Base-by-base conservation (phyloP, 2,797 vertebrate species). In the Adrianichthys oophorus region DNA sequence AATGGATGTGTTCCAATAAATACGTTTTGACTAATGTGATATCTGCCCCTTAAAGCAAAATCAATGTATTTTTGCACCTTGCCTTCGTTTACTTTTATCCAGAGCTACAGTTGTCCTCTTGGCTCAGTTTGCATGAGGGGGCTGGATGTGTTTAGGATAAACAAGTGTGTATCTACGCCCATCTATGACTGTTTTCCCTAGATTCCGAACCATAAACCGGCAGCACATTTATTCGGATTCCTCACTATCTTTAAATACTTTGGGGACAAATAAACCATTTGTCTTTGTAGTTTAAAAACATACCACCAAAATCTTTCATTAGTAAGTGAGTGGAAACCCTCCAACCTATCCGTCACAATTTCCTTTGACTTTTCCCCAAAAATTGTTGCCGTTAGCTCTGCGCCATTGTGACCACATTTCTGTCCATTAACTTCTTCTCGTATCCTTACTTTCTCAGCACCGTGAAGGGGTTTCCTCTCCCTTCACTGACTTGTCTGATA, bases 401-500 rank as follows among this genome's bases (percentile, higher is more conserved):
- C 51, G 18, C 77, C 59, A 59, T 58, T 78, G 83, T 83, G 84
- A 80, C 84, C 81, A 57, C 65, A 83, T 74, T 86, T 76, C 68
- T 78, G 83, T 85, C 87, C 75, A 86, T 91, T 85, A 84, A 74
- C 81, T 87, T 82, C 78, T 77, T 10, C 32, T 74, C 86, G 87
- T 82, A 88, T 60, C 65, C 68, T 68, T 78, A 64, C 76, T 79
- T 37, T 37, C 32, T 68, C 69, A 74, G 59, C 65, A 52, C 49
- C 42, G 70, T 51, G 61, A 69, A 47, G 40, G 51, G 50, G 76
- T 78, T 70, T 86, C 75, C 79, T 85, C 83, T 90, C 86, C 84
- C 83, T 85, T 81, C 88, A 85, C 85, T 86, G 88, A 83, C 85
- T 86, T 85, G 87, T 88, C 89, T 90, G 89, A 92, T 90, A 80